Percentiles rank a stretch among this genome's conserved stretches.
Evolutionary conservation across 2,888 invertebrate species (phyloP).

Genomic region (Ornithoptera priamus): DNA sequence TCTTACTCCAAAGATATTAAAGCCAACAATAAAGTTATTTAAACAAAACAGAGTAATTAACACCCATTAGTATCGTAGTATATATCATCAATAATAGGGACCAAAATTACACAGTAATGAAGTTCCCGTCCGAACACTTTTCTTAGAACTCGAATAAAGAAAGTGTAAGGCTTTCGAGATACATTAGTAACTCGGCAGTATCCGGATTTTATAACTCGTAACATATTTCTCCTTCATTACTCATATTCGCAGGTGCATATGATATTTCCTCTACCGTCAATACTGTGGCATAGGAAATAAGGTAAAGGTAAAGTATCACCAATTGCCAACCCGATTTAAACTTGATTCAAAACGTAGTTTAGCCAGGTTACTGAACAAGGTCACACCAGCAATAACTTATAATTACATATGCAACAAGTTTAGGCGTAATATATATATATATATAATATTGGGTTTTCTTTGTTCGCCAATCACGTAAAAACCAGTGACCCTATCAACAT

Average conservation of each 20-base stretch:
- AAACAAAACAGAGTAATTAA: too few species aligned
- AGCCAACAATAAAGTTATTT: too few species aligned
- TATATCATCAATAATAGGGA: too few species aligned
- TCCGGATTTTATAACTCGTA: background rate
- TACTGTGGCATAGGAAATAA: background rate
- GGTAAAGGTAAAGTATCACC: background rate
- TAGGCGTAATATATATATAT: background rate
- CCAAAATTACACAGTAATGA: too few species aligned
- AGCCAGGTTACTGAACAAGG: background rate
- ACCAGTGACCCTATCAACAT: too few species aligned
- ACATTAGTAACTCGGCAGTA: background rate
- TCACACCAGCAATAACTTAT: background rate
- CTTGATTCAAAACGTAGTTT: background rate
- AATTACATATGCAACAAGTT: conserved; percentile 10
- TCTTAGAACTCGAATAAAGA: background rate
- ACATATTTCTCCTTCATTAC: background rate
- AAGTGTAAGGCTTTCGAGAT: background rate
- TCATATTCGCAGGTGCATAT: background rate
- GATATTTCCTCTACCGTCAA: background rate
- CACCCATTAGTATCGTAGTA: too few species aligned
- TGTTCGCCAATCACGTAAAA: too few species aligned
- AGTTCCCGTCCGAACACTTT: background rate
- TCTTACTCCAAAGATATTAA: too few species aligned
- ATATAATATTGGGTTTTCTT: too few species aligned
- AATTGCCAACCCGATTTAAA: background rate